Evolutionary conservation across 2,113 vertebrate genomes (phyloP).

Genomic region (Microcebus lehilahytsara): DNA sequence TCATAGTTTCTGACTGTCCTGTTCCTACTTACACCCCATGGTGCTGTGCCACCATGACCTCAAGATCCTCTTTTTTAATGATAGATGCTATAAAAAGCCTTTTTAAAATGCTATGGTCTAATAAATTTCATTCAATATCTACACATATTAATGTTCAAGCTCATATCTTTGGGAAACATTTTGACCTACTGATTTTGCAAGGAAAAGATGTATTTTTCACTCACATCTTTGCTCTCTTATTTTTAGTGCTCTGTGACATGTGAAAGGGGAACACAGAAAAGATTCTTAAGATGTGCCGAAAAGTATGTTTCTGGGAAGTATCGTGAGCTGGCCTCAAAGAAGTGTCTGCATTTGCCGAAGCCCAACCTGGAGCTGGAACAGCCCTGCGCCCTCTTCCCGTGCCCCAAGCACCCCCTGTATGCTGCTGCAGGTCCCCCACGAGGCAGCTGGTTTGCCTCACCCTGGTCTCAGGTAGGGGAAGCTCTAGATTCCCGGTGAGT

Average conservation of each 20-base stretch:
- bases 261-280: conserved; percentile 86
- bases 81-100: background rate
- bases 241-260: conserved; percentile 90
- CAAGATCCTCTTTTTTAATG: background rate
- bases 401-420: conserved; percentile 72
- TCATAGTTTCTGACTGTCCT: background rate
- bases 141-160: background rate
- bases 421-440: conserved; percentile 25
- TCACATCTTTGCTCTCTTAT: fast-evolving
- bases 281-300: conserved; percentile 89
- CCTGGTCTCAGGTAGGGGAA: conserved; percentile 90
- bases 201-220: background rate
- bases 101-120: background rate
- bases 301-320: conserved; percentile 90
- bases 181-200: fast-evolving
- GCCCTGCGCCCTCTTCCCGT: conserved; percentile 81
- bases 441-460: conserved; percentile 86
- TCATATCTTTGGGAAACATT: fast-evolving
- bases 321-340: conserved; percentile 86
- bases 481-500: fast-evolving
- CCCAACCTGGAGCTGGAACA: conserved; percentile 86
- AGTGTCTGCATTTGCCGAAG: conserved; percentile 86
- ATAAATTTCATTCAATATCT: no score
- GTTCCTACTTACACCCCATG: fast-evolving
- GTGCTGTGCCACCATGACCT: background rate